Evolutionary conservation across 2,113 vertebrate species (phyloP).

Genomic region (Xenopus laevis): DNA sequence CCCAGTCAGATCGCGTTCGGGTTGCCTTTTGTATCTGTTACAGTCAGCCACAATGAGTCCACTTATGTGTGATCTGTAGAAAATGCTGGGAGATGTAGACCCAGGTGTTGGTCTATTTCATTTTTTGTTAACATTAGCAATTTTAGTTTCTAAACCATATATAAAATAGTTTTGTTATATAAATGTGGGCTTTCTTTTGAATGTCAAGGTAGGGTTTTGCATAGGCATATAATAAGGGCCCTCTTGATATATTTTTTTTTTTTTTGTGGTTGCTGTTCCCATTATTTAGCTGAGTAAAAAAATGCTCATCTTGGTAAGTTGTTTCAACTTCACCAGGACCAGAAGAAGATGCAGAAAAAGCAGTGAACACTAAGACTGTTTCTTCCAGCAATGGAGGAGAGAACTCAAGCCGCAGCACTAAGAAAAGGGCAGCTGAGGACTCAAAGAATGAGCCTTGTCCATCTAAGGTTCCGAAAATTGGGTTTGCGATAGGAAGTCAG

Average conservation of each 20-base stretch:
- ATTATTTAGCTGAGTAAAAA: slow-evolving; percentile 81
- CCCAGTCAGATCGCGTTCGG: too few species aligned
- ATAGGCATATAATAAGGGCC: slow-evolving; percentile 29
- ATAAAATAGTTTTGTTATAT: too few species aligned
- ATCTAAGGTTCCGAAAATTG: slow-evolving; percentile 88
- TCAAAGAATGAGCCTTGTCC: slow-evolving; percentile 77
- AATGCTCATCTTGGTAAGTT: slow-evolving; percentile 99
- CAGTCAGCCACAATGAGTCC: too few species aligned
- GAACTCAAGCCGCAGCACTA: slow-evolving; percentile 78
- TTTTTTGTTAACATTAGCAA: too few species aligned
- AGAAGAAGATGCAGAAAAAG: slow-evolving; percentile 97
- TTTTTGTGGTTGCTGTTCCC: slow-evolving; percentile 85
- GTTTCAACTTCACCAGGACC: slow-evolving; percentile 99
- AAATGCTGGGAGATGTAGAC: too few species aligned
- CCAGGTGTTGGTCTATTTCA: too few species aligned
- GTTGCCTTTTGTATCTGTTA: too few species aligned
- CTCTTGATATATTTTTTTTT: slow-evolving; percentile 20
- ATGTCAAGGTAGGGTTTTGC: slow-evolving; percentile 34
- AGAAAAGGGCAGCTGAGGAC: slow-evolving; percentile 83
- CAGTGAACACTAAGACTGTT: slow-evolving; percentile 99
- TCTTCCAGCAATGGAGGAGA: slow-evolving; percentile 98
- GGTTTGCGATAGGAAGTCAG: slow-evolving; percentile 82
- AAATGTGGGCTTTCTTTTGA: slow-evolving; percentile 62
- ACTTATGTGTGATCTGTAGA: too few species aligned
- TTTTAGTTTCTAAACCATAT: too few species aligned